These are phyloP conservation scores for Dermochelys coriacea DNA, from an alignment of 2,797 vertebrate species.

Conservation along the genomic window DNA sequence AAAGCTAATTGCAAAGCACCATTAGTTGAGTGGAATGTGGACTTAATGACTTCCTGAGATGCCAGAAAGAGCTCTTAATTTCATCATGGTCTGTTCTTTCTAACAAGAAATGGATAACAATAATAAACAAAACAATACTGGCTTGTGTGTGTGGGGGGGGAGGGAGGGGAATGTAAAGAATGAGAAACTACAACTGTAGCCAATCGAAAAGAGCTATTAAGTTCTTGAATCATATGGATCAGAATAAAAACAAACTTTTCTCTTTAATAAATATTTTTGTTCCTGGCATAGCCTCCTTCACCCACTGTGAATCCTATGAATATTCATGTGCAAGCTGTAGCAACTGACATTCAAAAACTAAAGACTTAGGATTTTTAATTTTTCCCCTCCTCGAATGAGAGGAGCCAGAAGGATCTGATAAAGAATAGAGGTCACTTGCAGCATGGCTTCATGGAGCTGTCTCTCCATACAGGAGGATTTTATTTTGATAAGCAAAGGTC, in stretches of 20 bases:
- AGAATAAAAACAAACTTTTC: background rate
- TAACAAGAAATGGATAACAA: background rate
- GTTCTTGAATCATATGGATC: background rate
- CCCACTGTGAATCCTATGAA: background rate
- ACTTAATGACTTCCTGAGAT: background rate
- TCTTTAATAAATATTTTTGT: background rate
- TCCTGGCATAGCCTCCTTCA: background rate
- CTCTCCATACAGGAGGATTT: background rate
- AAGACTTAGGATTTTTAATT: background rate
- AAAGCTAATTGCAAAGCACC: background rate
- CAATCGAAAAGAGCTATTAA: background rate
- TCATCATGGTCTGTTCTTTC: background rate
- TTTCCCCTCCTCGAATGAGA: background rate
- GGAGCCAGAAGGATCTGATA: background rate
- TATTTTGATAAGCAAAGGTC: too few species aligned
- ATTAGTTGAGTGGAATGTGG: background rate
- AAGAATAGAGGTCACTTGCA: background rate
- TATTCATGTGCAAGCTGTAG: background rate
- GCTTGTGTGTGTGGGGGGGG: background rate
- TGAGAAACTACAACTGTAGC: background rate
- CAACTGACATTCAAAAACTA: background rate
- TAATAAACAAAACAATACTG: background rate
- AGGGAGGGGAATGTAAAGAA: background rate
- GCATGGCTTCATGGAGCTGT: background rate
- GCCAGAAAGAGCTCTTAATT: background rate